Evolutionary conservation across 2,797 vertebrate species (phyloP).

Genomic region (Eidolon dupreanum): DNA sequence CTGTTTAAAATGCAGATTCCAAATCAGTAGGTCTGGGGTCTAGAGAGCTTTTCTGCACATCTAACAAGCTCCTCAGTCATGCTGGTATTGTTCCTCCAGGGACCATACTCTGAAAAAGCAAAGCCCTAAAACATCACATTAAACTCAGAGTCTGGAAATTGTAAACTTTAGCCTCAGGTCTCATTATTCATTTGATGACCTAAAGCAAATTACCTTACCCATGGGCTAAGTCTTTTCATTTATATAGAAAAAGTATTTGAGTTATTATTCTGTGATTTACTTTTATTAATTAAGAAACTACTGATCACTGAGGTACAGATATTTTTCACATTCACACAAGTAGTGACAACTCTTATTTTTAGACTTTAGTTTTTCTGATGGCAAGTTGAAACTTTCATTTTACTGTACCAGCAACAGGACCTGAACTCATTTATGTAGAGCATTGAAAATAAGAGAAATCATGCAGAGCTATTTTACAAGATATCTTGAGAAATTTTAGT

Average conservation of each 20-base stretch:
- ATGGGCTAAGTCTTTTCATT: background rate
- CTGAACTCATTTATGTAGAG: background rate
- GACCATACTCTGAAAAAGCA: background rate
- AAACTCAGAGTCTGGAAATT: background rate
- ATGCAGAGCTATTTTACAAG: conserved; percentile 53
- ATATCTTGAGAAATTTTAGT: conserved; percentile 59
- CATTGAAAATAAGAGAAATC: conserved; percentile 54
- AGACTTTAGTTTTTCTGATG: background rate
- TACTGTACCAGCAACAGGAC: background rate
- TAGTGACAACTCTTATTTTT: background rate
- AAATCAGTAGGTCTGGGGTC: background rate
- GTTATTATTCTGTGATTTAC: background rate
- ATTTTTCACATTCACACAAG: background rate
- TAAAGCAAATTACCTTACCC: background rate
- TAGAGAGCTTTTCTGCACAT: background rate
- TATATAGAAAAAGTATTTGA: background rate
- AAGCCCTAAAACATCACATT: background rate
- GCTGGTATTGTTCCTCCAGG: background rate
- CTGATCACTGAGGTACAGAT: background rate
- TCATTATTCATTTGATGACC: background rate
- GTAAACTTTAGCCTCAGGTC: background rate
- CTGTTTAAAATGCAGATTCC: background rate
- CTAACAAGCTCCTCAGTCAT: background rate
- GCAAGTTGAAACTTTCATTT: conserved; percentile 4
- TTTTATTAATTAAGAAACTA: background rate